Evolutionary conservation across 2,113 vertebrate genomes (phyloP), one percentile per base, ranked within the genome.

Genomic region (Gobius niger): DNA sequence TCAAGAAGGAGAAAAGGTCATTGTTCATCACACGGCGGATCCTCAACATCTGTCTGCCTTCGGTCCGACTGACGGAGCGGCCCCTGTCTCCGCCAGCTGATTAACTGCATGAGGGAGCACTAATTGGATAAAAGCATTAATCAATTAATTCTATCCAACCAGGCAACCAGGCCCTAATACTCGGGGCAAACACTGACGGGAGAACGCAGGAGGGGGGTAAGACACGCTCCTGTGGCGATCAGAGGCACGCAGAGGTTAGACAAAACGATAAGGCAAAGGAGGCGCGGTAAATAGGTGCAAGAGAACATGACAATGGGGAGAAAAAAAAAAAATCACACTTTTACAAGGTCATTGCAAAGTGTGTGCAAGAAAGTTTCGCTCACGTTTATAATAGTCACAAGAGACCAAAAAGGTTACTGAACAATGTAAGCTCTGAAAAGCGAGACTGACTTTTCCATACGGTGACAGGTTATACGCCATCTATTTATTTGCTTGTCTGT

Each of bases 111-210:
- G 89, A 92, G 88, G 87, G 85, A 88, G 79, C 89, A 90, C 86
- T 92, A 92, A 93, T 92, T 92, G 89, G 89, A 93, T 91, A 85
- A 91, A 91, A 88, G 87, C 87, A 91, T 90, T 89, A 86, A 91
- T 93, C 86, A 92, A 92, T 91, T 90, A 91, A 91, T 90, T 91
- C 84, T 68, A 89, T 86, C 88, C 87, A 88, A 90, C 84, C 87
- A 88, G 81, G 85, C 85, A 87, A 87, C 84, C 85, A 74, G 67
- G 65, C 66, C 18, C 77, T 91, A 93, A 92, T 88, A 85, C 90
- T 85, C 90, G 83, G 87, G 82, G 90, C 89, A 92, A 92, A 92
- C 89, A 90, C 42, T 80, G 78, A 75, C 53, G 59, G 86, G 80
- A n/a, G 34, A 66, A 54, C 18, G 18, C 40, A 13, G 61, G 14